Percentiles rank a stretch among this genome's conserved stretches.
Conservation (phyloP, 1,140 invertebrate genomes). For the Leptestheria dahalacensis region DNA sequence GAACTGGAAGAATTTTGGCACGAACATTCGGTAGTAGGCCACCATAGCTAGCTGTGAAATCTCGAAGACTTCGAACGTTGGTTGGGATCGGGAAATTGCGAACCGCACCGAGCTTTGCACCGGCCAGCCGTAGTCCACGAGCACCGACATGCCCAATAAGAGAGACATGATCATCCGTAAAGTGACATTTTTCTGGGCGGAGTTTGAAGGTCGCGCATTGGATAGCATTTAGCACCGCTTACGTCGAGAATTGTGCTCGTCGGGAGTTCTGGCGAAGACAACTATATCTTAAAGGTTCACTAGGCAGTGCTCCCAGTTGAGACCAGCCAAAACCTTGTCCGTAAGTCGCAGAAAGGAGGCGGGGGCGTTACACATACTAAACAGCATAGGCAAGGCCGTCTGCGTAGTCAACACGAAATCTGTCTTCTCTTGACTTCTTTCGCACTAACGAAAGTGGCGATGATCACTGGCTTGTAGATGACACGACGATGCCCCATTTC, state of each 20-base stretch:
- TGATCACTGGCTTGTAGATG: not conserved
- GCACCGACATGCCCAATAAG: conserved; percentile 26
- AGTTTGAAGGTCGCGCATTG: conserved; percentile 21
- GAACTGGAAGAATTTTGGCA: not conserved
- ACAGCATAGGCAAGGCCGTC: too few relatives aligned
- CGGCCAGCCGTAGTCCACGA: conserved; percentile 24
- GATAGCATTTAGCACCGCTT: conserved; percentile 20
- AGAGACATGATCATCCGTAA: conserved; percentile 21
- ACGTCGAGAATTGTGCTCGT: conserved; percentile 19
- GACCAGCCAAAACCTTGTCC: too few relatives aligned
- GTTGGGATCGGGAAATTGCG: conserved; percentile 22
- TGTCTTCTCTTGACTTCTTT: conserved; percentile 23
- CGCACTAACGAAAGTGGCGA: too few relatives aligned
- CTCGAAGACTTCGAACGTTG: not conserved
- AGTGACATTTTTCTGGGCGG: conserved; percentile 25
- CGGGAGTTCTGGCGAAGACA: conserved; percentile 17
- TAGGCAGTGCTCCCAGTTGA: too few relatives aligned
- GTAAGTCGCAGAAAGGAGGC: too few relatives aligned
- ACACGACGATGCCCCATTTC: not conserved
- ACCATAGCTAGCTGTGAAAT: conserved; percentile 5
- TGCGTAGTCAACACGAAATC: conserved; percentile 30
- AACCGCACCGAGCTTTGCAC: conserved; percentile 28
- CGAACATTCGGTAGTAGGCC: conserved; percentile 10
- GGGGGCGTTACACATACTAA: too few relatives aligned
- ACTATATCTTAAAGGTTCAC: too few relatives aligned